Percentiles rank a stretch among this genome's conserved stretches.
phyloP scores from a whole-genome alignment of 2,113 vertebrate genomes.

The Engystomops pustulosus region DNA sequence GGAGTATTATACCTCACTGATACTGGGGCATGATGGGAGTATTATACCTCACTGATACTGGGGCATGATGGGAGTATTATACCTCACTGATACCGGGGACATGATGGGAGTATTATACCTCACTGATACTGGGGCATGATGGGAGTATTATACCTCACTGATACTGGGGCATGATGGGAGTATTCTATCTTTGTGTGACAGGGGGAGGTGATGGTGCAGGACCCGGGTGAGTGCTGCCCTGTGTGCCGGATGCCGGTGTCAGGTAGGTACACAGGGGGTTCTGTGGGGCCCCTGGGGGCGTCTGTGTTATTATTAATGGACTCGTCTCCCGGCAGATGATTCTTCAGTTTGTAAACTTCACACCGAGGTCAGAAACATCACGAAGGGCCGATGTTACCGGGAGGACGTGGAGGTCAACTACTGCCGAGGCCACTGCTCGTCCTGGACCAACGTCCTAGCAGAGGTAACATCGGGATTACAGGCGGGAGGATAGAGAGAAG shows the following conservation, averaged over 20 bases:
- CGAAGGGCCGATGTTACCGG: constrained; percentile 83
- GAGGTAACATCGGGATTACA: constrained; percentile 76
- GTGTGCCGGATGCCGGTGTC: constrained; percentile 74
- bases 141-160: not conserved
- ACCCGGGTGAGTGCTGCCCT: constrained; percentile 83
- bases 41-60: not conserved
- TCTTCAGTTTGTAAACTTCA: constrained; percentile 74
- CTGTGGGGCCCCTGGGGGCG: no score
- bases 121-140: not conserved
- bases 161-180: no score
- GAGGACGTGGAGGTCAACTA: constrained; percentile 85
- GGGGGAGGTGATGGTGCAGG: constrained; percentile 79
- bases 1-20: not conserved
- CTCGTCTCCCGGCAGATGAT: constrained; percentile 62
- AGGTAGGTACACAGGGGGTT: constrained; percentile 66
- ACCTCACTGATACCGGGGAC: not conserved
- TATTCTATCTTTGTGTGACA: constrained; percentile 61
- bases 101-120: not conserved
- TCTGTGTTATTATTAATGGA: no score
- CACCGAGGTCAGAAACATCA: constrained; percentile 83
- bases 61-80: not conserved
- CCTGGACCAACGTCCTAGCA: constrained; percentile 81
- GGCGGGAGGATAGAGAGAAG: not conserved
- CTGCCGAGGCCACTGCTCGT: constrained; percentile 83
- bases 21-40: not conserved